phyloP scores from a whole-genome alignment of 1,140 invertebrate genomes.

The Penaeus indicus region DNA sequence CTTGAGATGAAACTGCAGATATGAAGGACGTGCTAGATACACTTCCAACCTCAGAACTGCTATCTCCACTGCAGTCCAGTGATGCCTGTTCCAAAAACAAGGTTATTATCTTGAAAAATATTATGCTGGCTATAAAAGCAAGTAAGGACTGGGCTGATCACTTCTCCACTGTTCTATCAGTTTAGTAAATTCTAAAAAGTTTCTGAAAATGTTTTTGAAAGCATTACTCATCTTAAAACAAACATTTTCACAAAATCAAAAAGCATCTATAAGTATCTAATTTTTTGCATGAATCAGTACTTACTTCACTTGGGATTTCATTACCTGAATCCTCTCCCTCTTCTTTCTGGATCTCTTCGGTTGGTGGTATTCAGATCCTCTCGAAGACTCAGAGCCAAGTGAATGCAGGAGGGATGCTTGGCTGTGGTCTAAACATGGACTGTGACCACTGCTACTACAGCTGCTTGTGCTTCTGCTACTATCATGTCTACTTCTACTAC shows the following conservation, averaged over 20 bases:
- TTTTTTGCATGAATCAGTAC: too few species aligned
- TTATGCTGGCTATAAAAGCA: neutral
- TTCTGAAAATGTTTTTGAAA: neutral
- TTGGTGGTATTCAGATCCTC: conserved; percentile 34
- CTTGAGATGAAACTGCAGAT: conserved; percentile 93
- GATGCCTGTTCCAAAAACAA: conserved; percentile 31
- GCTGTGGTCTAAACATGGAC: conserved; percentile 50
- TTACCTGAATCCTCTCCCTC: conserved; percentile 47
- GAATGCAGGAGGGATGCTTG: conserved; percentile 59
- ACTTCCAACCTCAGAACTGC: conserved; percentile 66
- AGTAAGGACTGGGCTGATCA: neutral
- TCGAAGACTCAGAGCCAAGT: conserved; percentile 40
- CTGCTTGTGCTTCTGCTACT: conserved; percentile 55
- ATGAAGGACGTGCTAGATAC: conserved; percentile 81
- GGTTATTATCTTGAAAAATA: neutral
- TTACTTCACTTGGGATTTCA: too few species aligned
- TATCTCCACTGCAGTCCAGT: conserved; percentile 54
- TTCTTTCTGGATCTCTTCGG: conserved; percentile 34
- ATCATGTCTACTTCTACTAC: conserved; percentile 26
- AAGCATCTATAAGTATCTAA: too few species aligned
- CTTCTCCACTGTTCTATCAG: neutral
- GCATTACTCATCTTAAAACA: neutral
- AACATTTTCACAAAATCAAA: too few species aligned
- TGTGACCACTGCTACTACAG: conserved; percentile 54
- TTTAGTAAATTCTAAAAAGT: neutral